Evolutionary conservation across 2,113 vertebrate genomes (phyloP), one percentile per base, ranked within the genome.

Genomic region (Podiceps cristatus): DNA sequence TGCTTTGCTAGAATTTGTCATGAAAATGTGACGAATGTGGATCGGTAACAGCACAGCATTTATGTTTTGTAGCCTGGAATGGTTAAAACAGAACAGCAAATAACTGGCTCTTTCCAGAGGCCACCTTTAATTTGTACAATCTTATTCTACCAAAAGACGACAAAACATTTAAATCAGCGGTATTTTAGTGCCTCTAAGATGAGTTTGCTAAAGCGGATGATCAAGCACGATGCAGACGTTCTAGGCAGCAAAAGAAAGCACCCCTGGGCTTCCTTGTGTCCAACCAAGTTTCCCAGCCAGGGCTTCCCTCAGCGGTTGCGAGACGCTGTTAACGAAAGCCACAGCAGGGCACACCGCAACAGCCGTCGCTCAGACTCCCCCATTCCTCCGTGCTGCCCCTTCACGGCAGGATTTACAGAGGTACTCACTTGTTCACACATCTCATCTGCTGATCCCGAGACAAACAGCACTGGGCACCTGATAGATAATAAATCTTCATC

Each of bases 351-450:
- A 29, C 50, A 67, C 5, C 7, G 35, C 16, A 9, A n/a, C 15
- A 74, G 76, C 47, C 1, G 0, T 17, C 58, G 68, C 60, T 53
- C 59, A 42, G 24, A 35, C 29, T 62, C n/a, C 68, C 42, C 59
- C 67, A 0, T 75, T 79, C 53, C 40, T 56, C 40, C 79, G 53
- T 31, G 33, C n/a, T 84, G 31, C 24, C 58, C 53, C 52, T 77
- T 33, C 29, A 19, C 11, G 29, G 69, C 85, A 44, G 63, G 77
- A 90, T 82, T 83, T 63, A 82, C 18, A 71, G 24, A 58, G 33
- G 19, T 85, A 96, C 97, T 98, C 93, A 99, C 99, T 98, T 97
- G 98, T 82, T 99, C 98, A 98, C 99, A 99, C 99, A 99, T 99
- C 91, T 98, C 98, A 96, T 99, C 99, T 91, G 98, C 97, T 40